A percentile compares a stretch with the other conserved stretches of the same genome.
phyloP scores from a whole-genome alignment of 2,888 invertebrate species.

The Heliconius aoede region DNA sequence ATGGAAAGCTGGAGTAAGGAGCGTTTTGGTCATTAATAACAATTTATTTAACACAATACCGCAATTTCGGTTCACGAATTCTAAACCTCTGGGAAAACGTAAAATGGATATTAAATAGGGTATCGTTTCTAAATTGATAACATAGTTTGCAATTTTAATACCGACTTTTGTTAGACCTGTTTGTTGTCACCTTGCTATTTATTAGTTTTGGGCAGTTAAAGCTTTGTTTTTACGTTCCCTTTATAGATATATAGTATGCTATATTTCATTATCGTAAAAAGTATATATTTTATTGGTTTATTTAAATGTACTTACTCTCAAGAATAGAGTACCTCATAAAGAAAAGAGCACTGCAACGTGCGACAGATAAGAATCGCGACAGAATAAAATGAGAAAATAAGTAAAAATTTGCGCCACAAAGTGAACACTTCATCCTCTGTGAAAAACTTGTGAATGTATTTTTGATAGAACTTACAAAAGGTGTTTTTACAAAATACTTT shows the following conservation, averaged over 20 bases:
- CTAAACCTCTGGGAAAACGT: constrained; percentile 76
- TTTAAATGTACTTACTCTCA: not conserved
- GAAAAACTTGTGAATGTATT: constrained; percentile 47
- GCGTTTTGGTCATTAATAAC: constrained; percentile 81
- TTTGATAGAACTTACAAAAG: constrained; percentile 48
- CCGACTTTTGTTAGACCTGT: constrained; percentile 39
- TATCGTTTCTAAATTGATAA: constrained; percentile 72
- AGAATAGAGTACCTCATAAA: constrained; percentile 14
- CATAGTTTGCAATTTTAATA: constrained; percentile 63
- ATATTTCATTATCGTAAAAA: not conserved
- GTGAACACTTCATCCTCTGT: constrained; percentile 41
- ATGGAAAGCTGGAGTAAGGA: constrained; percentile 71
- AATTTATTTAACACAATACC: constrained; percentile 82
- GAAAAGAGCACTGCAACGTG: constrained; percentile 19
- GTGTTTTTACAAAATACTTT: constrained; percentile 64
- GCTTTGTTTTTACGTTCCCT: not conserved
- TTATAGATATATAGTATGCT: not conserved
- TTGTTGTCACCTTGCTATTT: constrained; percentile 34
- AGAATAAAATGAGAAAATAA: constrained; percentile 28
- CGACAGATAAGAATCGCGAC: constrained; percentile 22
- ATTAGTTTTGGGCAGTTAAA: not conserved
- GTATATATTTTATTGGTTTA: not conserved
- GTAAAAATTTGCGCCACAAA: constrained; percentile 35
- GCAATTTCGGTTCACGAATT: constrained; percentile 73
- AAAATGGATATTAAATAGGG: constrained; percentile 77